Evolutionary conservation across 2,888 invertebrate species (phyloP).

Genomic region (Campoletis raptor): DNA sequence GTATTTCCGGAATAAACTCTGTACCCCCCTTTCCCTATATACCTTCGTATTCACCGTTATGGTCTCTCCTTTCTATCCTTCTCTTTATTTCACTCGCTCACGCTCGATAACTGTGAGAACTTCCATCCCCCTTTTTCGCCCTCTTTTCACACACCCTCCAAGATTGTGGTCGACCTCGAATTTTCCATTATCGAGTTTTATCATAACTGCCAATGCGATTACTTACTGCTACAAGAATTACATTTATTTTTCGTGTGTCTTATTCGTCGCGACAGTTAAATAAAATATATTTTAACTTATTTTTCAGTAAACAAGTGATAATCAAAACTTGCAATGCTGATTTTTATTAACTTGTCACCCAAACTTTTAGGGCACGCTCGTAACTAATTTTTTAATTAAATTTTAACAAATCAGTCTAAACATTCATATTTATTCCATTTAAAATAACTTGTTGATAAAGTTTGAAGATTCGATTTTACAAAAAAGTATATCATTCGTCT

Average conservation of each 20-base stretch:
- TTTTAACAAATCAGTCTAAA: background rate
- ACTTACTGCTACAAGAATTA: conserved; percentile 15
- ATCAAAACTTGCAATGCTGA: background rate
- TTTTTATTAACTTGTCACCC: background rate
- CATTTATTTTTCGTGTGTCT: conserved; percentile 8
- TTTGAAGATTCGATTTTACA: background rate
- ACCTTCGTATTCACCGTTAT: conserved; percentile 73
- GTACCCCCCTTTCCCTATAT: conserved; percentile 60
- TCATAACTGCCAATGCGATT: conserved; percentile 14
- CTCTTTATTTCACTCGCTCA: conserved; percentile 4
- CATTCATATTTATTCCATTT: background rate
- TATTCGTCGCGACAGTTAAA: background rate
- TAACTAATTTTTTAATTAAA: background rate
- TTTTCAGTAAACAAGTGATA: background rate
- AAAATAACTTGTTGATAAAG: background rate
- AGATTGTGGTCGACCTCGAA: conserved; percentile 51
- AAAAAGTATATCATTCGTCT: background rate
- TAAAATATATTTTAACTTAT: background rate
- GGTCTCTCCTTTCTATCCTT: conserved; percentile 6
- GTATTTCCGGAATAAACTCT: conserved; percentile 84
- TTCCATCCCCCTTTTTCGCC: conserved; percentile 7
- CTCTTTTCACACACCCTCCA: conserved; percentile 41
- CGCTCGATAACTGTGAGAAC: background rate
- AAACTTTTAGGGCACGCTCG: background rate
- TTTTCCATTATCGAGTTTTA: conserved; percentile 49